Conservation (phyloP, 2,888 invertebrate species). For the Cerastis leucographa region DNA sequence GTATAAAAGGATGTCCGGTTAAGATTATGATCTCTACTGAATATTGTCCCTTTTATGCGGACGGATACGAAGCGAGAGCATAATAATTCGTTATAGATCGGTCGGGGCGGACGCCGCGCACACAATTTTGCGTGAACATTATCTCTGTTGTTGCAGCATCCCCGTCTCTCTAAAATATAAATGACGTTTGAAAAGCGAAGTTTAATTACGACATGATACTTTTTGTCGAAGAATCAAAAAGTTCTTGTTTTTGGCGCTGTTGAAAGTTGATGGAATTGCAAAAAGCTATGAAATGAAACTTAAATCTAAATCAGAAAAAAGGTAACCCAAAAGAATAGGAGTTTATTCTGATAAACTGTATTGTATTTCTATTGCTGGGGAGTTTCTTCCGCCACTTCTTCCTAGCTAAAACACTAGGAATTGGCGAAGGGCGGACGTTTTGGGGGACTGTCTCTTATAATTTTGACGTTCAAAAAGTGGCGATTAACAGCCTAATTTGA, state of each 20-base stretch:
- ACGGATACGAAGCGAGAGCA: conserved; percentile 44
- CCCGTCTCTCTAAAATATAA: conserved; percentile 71
- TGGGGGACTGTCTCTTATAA: no score
- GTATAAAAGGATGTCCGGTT: conserved; percentile 50
- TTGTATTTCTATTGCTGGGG: no score
- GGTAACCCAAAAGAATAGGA: neutral
- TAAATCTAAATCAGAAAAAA: neutral
- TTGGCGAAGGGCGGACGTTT: no score
- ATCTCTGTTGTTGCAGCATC: conserved; percentile 81
- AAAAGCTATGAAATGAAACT: neutral
- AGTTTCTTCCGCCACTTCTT: no score
- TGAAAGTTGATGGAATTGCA: neutral
- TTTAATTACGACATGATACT: conserved; percentile 63
- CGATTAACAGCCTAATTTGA: no score
- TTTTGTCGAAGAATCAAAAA: no score
- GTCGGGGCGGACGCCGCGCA: conserved; percentile 70
- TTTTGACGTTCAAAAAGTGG: no score
- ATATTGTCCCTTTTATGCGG: conserved; percentile 60
- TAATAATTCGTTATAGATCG: conserved; percentile 69
- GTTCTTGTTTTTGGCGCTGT: neutral
- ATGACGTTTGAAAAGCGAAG: conserved; percentile 63
- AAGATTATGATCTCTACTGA: conserved; percentile 58
- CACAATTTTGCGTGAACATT: conserved; percentile 80
- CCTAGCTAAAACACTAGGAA: no score
- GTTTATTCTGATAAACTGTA: neutral